Percentiles rank a stretch among this genome's conserved stretches.
phyloP scores from a whole-genome alignment of 2,888 invertebrate genomes.

The Acleris sparsana region DNA sequence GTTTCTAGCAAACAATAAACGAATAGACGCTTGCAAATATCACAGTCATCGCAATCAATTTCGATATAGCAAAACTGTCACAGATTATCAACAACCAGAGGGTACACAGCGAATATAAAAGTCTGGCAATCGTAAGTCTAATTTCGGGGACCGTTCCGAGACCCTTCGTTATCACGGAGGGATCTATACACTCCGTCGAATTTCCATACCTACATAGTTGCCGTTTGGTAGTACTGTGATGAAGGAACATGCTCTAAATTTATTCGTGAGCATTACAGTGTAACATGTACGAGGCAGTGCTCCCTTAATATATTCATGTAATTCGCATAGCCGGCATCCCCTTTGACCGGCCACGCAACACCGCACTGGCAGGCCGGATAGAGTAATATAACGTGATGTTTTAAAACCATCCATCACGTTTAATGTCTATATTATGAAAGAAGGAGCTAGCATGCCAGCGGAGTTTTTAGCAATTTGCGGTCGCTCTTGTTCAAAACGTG shows the following conservation, averaged over 20 bases:
- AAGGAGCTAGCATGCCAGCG: constrained; percentile 66
- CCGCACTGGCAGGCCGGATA: constrained; percentile 77
- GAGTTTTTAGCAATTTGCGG: constrained; percentile 57
- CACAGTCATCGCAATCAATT: neutral
- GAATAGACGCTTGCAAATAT: neutral
- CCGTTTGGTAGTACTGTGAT: constrained; percentile 67
- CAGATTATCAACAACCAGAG: constrained; percentile 18
- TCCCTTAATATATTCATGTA: constrained; percentile 84
- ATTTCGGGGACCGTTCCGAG: constrained; percentile 39
- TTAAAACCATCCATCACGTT: constrained; percentile 83
- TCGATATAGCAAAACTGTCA: constrained; percentile 1
- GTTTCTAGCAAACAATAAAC: too few species aligned
- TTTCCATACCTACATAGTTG: constrained; percentile 69
- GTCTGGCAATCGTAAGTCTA: constrained; percentile 17
- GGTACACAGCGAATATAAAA: constrained; percentile 27
- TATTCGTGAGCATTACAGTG: constrained; percentile 82
- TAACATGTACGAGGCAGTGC: constrained; percentile 77
- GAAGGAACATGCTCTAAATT: constrained; percentile 78
- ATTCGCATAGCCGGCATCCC: constrained; percentile 83
- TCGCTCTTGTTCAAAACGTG: constrained; percentile 49
- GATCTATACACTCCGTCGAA: constrained; percentile 64
- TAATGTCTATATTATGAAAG: constrained; percentile 78
- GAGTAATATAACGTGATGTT: constrained; percentile 82
- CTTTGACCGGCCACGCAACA: constrained; percentile 83
- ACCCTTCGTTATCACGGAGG: constrained; percentile 51